Evolutionary conservation across 2,888 invertebrate genomes (phyloP), one percentile per base, ranked within the genome.

Genomic region (Celastrina argiolus): DNA sequence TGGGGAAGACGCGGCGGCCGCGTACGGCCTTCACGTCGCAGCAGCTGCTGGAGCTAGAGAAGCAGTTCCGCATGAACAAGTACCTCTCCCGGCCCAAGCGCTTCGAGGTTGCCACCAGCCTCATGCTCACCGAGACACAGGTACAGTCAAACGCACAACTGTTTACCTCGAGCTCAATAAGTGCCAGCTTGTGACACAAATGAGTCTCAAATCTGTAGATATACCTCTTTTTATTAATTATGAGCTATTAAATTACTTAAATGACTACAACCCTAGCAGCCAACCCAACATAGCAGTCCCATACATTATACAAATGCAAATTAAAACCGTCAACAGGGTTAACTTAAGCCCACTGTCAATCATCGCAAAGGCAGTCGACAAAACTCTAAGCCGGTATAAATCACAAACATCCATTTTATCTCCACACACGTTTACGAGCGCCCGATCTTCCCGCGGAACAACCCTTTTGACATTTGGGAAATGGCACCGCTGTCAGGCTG

Each of bases 1-100:
- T 91, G 14, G 91, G 91, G 64, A 91, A 91, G 80, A 91, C 90
- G 1, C 81, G 91, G 2, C 93, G 99, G 72, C 99, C 99, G 0
- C 93, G 99, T 68, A 99, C 99, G 0, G 99, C 99, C 1, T 99
- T 99, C 92, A 99, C 99, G 1, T 97, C 96, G 16, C 99, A 99
- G 81, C 99, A 99, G 80, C 94, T 99, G 22, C 92, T 99, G 74
- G 99, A 99, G 86, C 91, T 99, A 79, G 99, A 99, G 90, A 97
- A 98, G 84, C 99, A 99, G 91, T 99, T 99, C 92, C 94, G 98
- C 70, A 97, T 98, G 93, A 99, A 99, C 93, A 99, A 99, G 89
- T 99, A 99, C 92, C 94, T 99, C 58, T 99, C 99, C 39, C 92
- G 99, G 74, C 99, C 99, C 22, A 99, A 99, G 88, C 93, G 99